A percentile compares a stretch with the other conserved stretches of the same genome.
Evolutionary conservation across 2,888 invertebrate species (phyloP).

Genomic region (Hirudinaria manillensis): DNA sequence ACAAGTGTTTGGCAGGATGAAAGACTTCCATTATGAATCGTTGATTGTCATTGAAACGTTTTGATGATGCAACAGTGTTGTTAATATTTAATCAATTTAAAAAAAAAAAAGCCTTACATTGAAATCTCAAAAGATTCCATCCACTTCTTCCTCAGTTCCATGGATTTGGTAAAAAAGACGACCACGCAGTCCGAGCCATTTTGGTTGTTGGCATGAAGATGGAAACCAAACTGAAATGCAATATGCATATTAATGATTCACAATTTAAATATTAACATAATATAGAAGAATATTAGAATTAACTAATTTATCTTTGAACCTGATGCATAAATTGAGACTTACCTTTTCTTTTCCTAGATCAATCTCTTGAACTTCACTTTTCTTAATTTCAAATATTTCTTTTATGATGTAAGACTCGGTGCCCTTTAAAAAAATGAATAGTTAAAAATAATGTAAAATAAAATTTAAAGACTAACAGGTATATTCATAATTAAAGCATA

Average conservation of each 20-base stretch:
- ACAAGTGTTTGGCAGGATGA: no score
- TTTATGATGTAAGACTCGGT: background rate
- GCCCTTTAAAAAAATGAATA: conserved; percentile 6
- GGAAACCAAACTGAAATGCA: conserved; percentile 74
- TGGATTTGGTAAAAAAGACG: conserved; percentile 81
- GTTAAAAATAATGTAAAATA: background rate
- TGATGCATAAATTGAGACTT: background rate
- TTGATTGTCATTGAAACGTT: no score
- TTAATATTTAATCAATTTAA: background rate
- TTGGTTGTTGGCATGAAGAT: conserved; percentile 59
- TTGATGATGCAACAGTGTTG: no score
- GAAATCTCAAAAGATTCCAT: conserved; percentile 83
- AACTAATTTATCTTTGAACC: no score
- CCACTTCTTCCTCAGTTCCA: conserved; percentile 82
- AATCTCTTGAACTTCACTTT: background rate
- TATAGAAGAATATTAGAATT: background rate
- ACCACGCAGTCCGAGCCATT: conserved; percentile 62
- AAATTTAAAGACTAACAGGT: no score
- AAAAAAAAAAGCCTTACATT: conserved; percentile 61
- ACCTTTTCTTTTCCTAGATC: background rate
- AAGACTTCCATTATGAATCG: no score
- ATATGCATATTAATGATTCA: conserved; percentile 10
- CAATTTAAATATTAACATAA: background rate
- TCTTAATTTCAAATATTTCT: conserved; percentile 1
- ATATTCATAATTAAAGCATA: no score